Base-by-base conservation (phyloP, 1,140 invertebrate genomes). In the Linepithema humile region DNA sequence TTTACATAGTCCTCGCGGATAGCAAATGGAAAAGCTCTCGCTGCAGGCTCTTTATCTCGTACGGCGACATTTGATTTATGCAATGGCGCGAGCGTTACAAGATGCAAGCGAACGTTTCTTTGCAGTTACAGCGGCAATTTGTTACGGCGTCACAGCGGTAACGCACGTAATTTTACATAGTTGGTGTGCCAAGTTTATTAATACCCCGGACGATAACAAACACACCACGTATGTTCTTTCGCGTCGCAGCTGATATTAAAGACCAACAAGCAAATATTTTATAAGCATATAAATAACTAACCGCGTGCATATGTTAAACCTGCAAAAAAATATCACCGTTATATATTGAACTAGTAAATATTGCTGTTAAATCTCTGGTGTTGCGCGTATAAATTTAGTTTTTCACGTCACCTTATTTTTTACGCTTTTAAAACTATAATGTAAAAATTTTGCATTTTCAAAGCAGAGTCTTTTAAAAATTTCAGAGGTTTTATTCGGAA, bases 11-110 rank as follows among this genome's bases (percentile, higher is more conserved):
- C 32, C 15, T 50, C 20, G 3, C 12, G 74, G 32, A 65, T 35
- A 17, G 59, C 48, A 65, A 65, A 77, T 67, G 59, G 60, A 77
- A 65, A 65, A 67, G 32, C 23, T 29, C 29, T 65, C n/a, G 29
- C 20, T 50, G 29, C 60, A 35, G 67, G 32, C 43, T 77, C 74
- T 77, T 77, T 77, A 77, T 77, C 74, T 77, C 32, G 20, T 23
- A n/a, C 43, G 43, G 59, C 40, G 26, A 77, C 59, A 38, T 77
- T 65, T 77, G 74, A 77, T 77, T 77, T 77, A 77, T 77, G 74
- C 74, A 60, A 77, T 67, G 60, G 43, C 60, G 32, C 43, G 43
- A 38, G 32, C 60, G 23, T 77, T 77, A 50, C 74, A 77, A 50
- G 74, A 77, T 38, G 74, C 59, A 20, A 50, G 43, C 60, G 60